phyloP scores from a whole-genome alignment of 2,888 invertebrate species.

The Cecidostiba fungosa region DNA sequence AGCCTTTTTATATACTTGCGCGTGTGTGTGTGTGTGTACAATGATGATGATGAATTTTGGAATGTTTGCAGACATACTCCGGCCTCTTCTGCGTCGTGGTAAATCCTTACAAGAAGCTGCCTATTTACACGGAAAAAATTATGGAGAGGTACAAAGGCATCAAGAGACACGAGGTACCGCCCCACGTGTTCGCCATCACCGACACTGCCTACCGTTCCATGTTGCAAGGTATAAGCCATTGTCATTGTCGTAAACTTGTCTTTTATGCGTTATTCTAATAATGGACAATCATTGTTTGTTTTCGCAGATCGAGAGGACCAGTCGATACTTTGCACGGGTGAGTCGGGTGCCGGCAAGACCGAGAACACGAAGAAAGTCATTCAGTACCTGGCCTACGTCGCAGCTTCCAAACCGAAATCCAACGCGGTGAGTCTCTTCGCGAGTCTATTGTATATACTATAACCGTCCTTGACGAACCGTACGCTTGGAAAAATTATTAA shows the following conservation, averaged over 20 bases:
- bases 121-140: slow-evolving; percentile 99
- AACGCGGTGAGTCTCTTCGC: slow-evolving; percentile 87
- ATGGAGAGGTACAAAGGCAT: slow-evolving; percentile 99
- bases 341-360: slow-evolving; percentile 99
- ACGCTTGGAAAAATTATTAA: background rate
- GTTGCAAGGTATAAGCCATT: slow-evolving; percentile 93
- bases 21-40: background rate
- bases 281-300: slow-evolving; percentile 16
- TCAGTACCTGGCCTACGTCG: slow-evolving; percentile 99
- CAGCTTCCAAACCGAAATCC: slow-evolving; percentile 97
- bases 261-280: too few relatives aligned
- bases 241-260: too few relatives aligned
- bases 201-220: slow-evolving; percentile 99
- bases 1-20: slow-evolving; percentile 17
- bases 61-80: slow-evolving; percentile 95
- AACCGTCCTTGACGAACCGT: slow-evolving; percentile 1
- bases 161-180: slow-evolving; percentile 99
- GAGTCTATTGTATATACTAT: background rate
- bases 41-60: background rate
- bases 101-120: slow-evolving; percentile 99
- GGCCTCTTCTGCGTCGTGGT: slow-evolving; percentile 99
- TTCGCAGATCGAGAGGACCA: slow-evolving; percentile 98
- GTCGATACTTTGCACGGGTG: slow-evolving; percentile 99
- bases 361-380: slow-evolving; percentile 99
- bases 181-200: slow-evolving; percentile 99